These are phyloP conservation scores for Zosterops hypoxanthus DNA, from an alignment of 2,113 vertebrate genomes.

Conservation along the genomic window DNA sequence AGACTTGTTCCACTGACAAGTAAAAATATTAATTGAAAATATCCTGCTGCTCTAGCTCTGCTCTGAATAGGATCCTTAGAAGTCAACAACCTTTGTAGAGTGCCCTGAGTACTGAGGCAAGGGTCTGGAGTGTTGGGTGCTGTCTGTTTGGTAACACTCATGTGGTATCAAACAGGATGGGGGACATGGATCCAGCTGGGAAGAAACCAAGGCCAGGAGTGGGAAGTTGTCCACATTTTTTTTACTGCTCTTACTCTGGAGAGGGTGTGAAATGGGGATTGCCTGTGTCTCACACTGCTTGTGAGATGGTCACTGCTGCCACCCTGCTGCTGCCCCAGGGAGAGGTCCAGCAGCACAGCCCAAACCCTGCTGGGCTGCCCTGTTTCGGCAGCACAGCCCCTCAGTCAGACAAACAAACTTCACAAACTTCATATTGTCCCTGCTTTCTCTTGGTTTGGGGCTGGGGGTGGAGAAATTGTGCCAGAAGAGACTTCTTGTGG, in stretches of 20 bases:
- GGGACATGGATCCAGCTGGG: rapidly evolving
- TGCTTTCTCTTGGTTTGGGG: background rate
- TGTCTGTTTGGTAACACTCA: background rate
- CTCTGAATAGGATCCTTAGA: background rate
- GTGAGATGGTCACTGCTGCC: background rate
- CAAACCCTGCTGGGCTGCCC: background rate
- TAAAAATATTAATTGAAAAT: background rate
- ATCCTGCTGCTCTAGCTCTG: background rate
- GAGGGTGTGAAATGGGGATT: background rate
- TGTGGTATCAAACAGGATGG: background rate
- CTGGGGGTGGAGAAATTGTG: background rate
- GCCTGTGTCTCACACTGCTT: background rate
- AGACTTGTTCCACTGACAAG: background rate
- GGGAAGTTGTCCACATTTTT: rapidly evolving
- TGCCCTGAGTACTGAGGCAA: background rate
- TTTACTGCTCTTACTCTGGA: background rate
- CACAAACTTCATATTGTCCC: background rate
- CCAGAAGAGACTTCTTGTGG: background rate
- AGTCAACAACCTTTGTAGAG: background rate
- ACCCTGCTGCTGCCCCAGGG: background rate
- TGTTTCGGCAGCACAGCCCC: rapidly evolving
- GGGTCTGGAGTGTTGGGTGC: background rate
- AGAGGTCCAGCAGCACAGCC: background rate
- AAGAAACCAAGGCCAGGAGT: rapidly evolving
- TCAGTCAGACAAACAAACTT: background rate